A percentile compares a stretch with the other conserved stretches of the same genome.
Evolutionary conservation across 2,888 invertebrate species (phyloP).

Genomic region (Limnephilus auricula): DNA sequence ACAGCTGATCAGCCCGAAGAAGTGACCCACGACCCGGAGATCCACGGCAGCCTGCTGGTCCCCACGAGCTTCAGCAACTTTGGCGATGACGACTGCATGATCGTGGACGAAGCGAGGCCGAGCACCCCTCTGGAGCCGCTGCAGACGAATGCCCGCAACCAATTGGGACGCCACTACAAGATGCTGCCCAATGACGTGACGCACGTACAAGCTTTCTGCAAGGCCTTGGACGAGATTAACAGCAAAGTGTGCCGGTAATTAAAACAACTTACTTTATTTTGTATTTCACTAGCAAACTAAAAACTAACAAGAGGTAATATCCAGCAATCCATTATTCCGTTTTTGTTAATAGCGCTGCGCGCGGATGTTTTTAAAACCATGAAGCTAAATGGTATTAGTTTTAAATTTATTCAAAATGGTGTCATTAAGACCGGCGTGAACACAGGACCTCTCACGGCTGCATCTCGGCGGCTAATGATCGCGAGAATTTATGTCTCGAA

Average conservation of each 20-base stretch:
- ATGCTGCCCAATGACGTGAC: background rate
- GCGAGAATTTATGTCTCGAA: too few relatives aligned
- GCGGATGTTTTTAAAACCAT: too few relatives aligned
- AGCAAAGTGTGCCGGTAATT: background rate
- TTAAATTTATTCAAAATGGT: too few relatives aligned
- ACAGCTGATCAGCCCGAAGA: background rate
- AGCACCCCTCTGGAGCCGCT: background rate
- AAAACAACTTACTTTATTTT: background rate
- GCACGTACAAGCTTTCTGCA: background rate
- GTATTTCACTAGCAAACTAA: too few relatives aligned
- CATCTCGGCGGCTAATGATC: too few relatives aligned
- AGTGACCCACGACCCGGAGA: background rate
- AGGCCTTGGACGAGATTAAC: background rate
- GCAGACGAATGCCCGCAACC: background rate
- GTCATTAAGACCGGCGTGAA: too few relatives aligned
- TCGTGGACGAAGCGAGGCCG: background rate
- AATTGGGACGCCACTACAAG: background rate
- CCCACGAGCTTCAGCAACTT: background rate
- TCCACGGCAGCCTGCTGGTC: background rate
- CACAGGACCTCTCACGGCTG: too few relatives aligned
- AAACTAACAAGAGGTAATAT: too few relatives aligned
- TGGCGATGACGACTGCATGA: background rate
- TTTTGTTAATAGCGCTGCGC: too few relatives aligned
- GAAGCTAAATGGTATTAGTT: too few relatives aligned
- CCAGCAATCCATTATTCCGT: too few relatives aligned